These are phyloP conservation scores for Amphiprion percula DNA, from an alignment of 2,113 vertebrate genomes.

Conservation along the genomic window DNA sequence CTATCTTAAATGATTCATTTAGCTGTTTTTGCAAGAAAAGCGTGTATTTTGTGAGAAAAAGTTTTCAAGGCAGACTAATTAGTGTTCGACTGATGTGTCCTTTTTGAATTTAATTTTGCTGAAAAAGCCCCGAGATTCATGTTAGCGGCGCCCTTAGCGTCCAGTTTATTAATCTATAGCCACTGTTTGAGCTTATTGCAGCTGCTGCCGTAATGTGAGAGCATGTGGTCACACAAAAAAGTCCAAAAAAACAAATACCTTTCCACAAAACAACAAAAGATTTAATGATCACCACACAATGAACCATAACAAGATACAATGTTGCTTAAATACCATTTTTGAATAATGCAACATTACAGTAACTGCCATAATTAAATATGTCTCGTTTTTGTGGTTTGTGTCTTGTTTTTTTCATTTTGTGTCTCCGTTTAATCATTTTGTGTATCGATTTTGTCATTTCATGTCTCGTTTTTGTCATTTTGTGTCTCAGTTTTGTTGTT, in stretches of 20 bases:
- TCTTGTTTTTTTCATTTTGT: no score
- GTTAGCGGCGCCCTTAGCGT: no score
- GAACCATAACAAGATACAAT: conserved; percentile 38
- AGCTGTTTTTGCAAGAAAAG: not conserved
- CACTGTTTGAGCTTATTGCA: not conserved
- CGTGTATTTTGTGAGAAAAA: not conserved
- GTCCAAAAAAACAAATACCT: not conserved
- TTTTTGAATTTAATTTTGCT: not conserved
- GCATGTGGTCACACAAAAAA: not conserved
- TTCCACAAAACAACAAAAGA: conserved; percentile 44
- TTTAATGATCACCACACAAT: conserved; percentile 57
- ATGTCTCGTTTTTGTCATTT: no score
- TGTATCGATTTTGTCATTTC: no score
- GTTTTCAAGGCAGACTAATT: not conserved
- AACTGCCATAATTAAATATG: conserved; percentile 82
- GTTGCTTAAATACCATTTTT: conserved; percentile 76
- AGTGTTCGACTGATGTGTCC: not conserved
- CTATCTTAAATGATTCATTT: not conserved
- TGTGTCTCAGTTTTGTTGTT: no score
- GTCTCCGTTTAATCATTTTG: no score
- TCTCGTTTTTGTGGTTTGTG: no score
- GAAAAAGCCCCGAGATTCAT: not conserved
- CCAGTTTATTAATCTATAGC: no score
- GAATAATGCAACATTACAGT: conserved; percentile 65
- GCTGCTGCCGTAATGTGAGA: not conserved